Base-by-base conservation (phyloP, 2,888 invertebrate species). In the Pemphredon lugubris region DNA sequence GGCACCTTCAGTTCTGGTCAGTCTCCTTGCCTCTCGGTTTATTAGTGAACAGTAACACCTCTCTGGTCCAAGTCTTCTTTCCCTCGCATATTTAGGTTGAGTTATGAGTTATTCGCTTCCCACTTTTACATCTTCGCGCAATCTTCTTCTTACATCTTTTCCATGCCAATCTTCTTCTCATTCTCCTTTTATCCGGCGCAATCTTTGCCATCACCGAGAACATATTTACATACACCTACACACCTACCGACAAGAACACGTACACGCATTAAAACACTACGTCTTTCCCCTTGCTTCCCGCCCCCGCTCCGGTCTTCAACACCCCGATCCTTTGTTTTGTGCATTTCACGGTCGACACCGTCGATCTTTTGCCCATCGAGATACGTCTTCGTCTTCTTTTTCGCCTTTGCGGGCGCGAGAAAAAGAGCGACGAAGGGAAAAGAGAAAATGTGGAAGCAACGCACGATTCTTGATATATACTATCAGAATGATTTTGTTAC, bases 1-100 rank as follows among this genome's bases (percentile, higher is more conserved):
- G 82, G 84, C 84, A 86, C 87, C 84, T 87, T 88, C 82, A 85
- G 85, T 86, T 87, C 84, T 89, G 86, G 88, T 89, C 87, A 86
- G 88, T 88, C 88, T 90, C 89, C 89, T 89, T 90, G 90, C 89
- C 89, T 90, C 88, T 90, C 90, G 89, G 89, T 89, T 89, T 90
- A 90, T 90, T 90, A 90, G 90, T 90, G 89, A 89, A 89, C 88
- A 89, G 86, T 88, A 88, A 88, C 89, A 89, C 88, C 89, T 89
- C 88, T 90, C 89, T 90, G 89, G 89, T 90, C 89, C 89, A 88
- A 89, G 84, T 89, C 87, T 90, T 89, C 87, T 88, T 86, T 85
- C 87, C 87, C 88, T 89, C 86, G 87, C 84, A 86, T 84, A 84
- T 85, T 84, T 88, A 89, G 87, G 87, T 88, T 87, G 85, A 89